These are phyloP conservation scores for Labeo catla DNA, from an alignment of 2,113 vertebrate species.

Conservation along the genomic window DNA sequence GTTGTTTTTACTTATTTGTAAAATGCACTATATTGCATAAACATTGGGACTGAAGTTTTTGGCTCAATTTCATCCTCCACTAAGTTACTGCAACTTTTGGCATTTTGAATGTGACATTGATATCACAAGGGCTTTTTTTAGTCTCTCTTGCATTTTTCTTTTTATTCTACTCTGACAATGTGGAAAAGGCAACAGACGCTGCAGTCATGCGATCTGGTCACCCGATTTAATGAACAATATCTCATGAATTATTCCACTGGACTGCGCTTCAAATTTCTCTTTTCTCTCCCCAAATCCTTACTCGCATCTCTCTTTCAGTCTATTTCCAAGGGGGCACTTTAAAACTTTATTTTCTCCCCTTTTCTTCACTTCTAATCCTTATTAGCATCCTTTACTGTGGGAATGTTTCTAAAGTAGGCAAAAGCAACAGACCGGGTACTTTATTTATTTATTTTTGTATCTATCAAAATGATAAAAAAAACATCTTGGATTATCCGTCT, in stretches of 20 bases:
- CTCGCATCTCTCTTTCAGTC: not conserved
- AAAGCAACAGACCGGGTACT: not conserved
- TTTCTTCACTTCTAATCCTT: conserved; percentile 1
- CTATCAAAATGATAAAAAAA: not conserved
- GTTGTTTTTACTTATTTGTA: too few species aligned
- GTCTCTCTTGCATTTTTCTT: not conserved
- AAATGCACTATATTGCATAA: not conserved
- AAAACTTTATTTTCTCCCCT: not conserved
- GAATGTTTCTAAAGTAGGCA: not conserved
- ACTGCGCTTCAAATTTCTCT: conserved; percentile 1
- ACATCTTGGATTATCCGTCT: not conserved
- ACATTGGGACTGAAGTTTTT: not conserved
- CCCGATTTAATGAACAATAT: conserved; percentile 17
- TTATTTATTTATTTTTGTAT: not conserved
- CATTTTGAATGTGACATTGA: conserved; percentile 4
- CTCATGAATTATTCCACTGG: conserved; percentile 13
- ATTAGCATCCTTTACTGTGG: not conserved
- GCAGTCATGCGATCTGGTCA: not conserved
- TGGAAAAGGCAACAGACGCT: not conserved
- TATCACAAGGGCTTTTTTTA: not conserved
- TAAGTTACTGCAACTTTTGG: not conserved
- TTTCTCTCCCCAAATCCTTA: not conserved
- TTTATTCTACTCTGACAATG: not conserved
- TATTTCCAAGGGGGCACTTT: not conserved
- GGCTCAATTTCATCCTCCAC: not conserved